Evolutionary conservation across 2,797 vertebrate species (phyloP).

Genomic region (Lagodon rhomboides): DNA sequence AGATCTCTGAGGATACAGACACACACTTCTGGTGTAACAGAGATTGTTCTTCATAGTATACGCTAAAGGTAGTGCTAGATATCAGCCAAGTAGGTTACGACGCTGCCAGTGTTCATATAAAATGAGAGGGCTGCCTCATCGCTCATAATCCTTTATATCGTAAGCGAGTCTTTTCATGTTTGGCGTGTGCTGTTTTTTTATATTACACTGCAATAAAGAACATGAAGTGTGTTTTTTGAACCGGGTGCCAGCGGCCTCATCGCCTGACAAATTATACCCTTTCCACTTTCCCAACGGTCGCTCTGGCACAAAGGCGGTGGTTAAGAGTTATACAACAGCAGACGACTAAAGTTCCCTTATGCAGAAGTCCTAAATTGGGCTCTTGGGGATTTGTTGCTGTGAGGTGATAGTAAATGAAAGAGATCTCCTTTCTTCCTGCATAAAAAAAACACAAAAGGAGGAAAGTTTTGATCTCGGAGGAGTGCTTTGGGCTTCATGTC

Average conservation of each 20-base stretch:
- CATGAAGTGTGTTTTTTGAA: conserved; percentile 49
- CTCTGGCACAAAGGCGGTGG: conserved; percentile 48
- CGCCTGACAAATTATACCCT: conserved; percentile 62
- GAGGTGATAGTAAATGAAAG: conserved; percentile 30
- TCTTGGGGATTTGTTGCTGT: conserved; percentile 25
- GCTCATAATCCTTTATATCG: conserved; percentile 21
- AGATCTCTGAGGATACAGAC: too few species aligned
- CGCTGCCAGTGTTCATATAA: background rate
- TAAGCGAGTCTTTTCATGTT: conserved; percentile 33
- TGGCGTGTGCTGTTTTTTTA: conserved; percentile 53
- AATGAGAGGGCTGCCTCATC: conserved; percentile 18
- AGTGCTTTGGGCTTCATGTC: conserved; percentile 25
- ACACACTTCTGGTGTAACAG: too few species aligned
- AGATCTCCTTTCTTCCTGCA: conserved; percentile 5
- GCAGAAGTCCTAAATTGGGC: conserved; percentile 44
- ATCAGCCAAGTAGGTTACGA: conserved; percentile 10
- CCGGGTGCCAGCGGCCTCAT: conserved; percentile 46
- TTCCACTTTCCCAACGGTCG: conserved; percentile 41
- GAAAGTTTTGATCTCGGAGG: conserved; percentile 40
- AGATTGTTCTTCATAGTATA: too few species aligned
- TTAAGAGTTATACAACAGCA: conserved; percentile 55
- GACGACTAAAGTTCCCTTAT: conserved; percentile 25
- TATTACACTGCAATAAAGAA: conserved; percentile 15
- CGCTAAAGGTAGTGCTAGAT: background rate
- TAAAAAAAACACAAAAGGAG: conserved; percentile 47